A percentile compares a stretch with the other conserved stretches of the same genome.
Evolutionary conservation across 1,140 invertebrate species (phyloP).

Genomic region (Tribolium castaneum): DNA sequence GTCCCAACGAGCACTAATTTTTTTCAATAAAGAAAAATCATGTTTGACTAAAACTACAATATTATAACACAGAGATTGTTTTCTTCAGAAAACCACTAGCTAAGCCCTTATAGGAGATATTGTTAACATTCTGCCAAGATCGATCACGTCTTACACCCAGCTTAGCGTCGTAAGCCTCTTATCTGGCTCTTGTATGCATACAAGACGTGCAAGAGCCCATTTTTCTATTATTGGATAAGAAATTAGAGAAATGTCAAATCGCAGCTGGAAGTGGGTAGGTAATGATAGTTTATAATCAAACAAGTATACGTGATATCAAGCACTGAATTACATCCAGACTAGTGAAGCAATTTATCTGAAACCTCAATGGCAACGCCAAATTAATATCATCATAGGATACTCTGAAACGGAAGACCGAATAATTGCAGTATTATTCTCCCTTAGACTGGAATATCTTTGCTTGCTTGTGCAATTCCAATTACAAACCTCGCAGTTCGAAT

Average conservation of each 20-base stretch:
- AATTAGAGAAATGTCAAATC: not conserved
- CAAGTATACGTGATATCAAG: not conserved
- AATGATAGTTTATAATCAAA: conserved; percentile 8
- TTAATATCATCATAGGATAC: conserved; percentile 15
- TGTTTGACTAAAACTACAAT: too few relatives aligned
- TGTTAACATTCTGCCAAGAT: not conserved
- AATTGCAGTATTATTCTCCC: conserved; percentile 12
- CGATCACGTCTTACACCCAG: not conserved
- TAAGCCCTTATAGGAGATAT: not conserved
- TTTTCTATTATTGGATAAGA: not conserved
- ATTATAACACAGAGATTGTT: too few relatives aligned
- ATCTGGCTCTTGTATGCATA: not conserved
- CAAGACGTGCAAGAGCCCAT: not conserved
- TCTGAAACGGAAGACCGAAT: conserved; percentile 21
- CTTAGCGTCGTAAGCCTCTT: not conserved
- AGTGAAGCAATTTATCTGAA: conserved; percentile 10
- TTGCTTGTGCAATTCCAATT: conserved; percentile 5
- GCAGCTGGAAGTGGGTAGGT: not conserved
- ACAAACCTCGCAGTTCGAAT: not conserved
- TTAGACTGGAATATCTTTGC: conserved; percentile 1
- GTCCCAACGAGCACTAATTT: not conserved
- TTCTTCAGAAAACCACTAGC: not conserved
- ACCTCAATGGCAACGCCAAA: conserved; percentile 17
- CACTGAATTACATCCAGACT: conserved; percentile 2
- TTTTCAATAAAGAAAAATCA: too few relatives aligned